Conservation (phyloP, 1,140 invertebrate species). For the Trichoplusia ni region DNA sequence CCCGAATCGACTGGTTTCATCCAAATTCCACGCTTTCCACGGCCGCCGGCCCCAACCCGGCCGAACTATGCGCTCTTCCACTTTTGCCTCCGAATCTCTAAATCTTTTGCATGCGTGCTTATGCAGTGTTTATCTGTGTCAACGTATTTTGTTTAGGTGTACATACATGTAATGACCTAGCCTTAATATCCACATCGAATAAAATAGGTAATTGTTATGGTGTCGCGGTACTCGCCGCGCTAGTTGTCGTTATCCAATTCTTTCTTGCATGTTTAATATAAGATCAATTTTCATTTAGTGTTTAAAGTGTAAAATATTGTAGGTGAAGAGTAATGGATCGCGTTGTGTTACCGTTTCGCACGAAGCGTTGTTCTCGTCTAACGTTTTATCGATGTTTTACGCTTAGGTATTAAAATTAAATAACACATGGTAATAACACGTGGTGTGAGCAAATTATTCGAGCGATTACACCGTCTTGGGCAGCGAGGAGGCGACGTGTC, state of each 20-base stretch:
- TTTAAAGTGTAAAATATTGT: constrained; percentile 67
- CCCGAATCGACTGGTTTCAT: constrained; percentile 71
- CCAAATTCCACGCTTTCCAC: constrained; percentile 76
- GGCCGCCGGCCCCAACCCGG: constrained; percentile 30
- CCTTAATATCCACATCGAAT: constrained; percentile 79
- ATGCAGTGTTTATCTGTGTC: constrained; percentile 67
- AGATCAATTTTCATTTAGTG: constrained; percentile 61
- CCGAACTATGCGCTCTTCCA: constrained; percentile 20
- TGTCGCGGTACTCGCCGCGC: constrained; percentile 31
- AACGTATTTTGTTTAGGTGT: constrained; percentile 69
- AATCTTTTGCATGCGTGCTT: constrained; percentile 81
- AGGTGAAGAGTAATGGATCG: constrained; percentile 49
- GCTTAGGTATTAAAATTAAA: constrained; percentile 73
- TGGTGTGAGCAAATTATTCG: constrained; percentile 73
- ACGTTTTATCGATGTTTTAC: constrained; percentile 74
- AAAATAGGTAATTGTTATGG: constrained; percentile 69
- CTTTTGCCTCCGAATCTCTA: constrained; percentile 76
- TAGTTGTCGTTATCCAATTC: constrained; percentile 51
- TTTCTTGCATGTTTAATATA: constrained; percentile 73
- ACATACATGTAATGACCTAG: constrained; percentile 68
- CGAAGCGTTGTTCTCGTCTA: constrained; percentile 52
- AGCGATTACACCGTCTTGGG: constrained; percentile 57
- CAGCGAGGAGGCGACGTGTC: background rate
- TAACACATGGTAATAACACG: constrained; percentile 47
- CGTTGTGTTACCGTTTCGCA: constrained; percentile 68